Conservation (phyloP, 2,888 invertebrate genomes). For the Anoncus sp. region DNA sequence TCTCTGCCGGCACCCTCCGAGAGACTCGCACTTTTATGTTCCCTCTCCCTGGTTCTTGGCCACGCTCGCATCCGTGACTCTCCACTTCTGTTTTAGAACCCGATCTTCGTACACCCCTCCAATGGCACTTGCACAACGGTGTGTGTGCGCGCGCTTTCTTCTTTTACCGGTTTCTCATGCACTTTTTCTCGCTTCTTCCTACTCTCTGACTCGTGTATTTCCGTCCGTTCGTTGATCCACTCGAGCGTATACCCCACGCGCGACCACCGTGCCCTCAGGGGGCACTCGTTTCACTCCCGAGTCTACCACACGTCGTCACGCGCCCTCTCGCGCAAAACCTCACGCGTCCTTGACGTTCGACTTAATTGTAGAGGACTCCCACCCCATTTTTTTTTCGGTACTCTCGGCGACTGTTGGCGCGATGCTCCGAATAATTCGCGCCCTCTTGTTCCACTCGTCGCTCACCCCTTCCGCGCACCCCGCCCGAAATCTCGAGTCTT, state of each 20-base stretch:
- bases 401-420: conserved; percentile 6
- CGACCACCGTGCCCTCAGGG: background rate
- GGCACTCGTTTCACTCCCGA: conserved; percentile 1
- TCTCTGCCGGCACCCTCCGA: conserved; percentile 33
- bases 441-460: conserved; percentile 29
- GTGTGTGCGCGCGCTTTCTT: conserved; percentile 11
- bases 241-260: conserved; percentile 18
- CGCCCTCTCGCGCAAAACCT: conserved; percentile 9
- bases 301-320: conserved; percentile 18
- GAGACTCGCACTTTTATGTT: conserved; percentile 23
- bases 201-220: conserved; percentile 17
- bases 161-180: background rate
- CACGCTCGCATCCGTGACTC: conserved; percentile 5
- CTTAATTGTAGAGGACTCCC: conserved; percentile 55
- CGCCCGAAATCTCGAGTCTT: conserved; percentile 24
- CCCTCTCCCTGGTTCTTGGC: background rate
- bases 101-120: background rate
- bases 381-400: background rate
- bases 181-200: conserved; percentile 11
- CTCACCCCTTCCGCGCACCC: background rate
- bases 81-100: conserved; percentile 12
- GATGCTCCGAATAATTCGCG: conserved; percentile 57
- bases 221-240: conserved; percentile 5
- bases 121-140: background rate
- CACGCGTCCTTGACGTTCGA: conserved; percentile 45